Evolutionary conservation across 2,888 invertebrate genomes (phyloP).

Genomic region (Volucella inflata): DNA sequence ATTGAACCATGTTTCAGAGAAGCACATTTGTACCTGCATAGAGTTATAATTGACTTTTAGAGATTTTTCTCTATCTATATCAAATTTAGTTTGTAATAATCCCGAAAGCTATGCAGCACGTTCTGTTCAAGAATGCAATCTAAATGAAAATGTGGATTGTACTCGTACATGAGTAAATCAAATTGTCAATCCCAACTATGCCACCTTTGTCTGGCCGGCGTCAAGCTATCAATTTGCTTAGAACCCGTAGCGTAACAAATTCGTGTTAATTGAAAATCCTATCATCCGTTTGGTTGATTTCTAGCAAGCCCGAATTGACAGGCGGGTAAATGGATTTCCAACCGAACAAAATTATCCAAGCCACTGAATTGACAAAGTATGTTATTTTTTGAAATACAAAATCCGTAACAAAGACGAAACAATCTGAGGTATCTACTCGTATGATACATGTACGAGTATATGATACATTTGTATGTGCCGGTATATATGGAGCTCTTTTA

Average conservation of each 20-base stretch:
- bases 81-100: slow-evolving; percentile 62
- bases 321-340: slow-evolving; percentile 59
- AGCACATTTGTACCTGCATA: slow-evolving; percentile 20
- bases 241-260: slow-evolving; percentile 67
- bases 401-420: slow-evolving; percentile 36
- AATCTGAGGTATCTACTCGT: background rate
- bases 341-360: slow-evolving; percentile 44
- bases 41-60: slow-evolving; percentile 39
- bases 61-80: slow-evolving; percentile 36
- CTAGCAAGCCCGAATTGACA: slow-evolving; percentile 54
- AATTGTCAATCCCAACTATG: slow-evolving; percentile 39
- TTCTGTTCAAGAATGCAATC: slow-evolving; percentile 55
- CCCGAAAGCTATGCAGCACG: slow-evolving; percentile 63
- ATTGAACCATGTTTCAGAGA: background rate
- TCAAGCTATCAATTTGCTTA: slow-evolving; percentile 24
- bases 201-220: slow-evolving; percentile 12
- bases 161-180: slow-evolving; percentile 45
- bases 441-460: too few species aligned
- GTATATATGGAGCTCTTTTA: slow-evolving; percentile 6
- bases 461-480: slow-evolving; percentile 1
- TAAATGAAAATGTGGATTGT: slow-evolving; percentile 71
- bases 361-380: slow-evolving; percentile 68
- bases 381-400: slow-evolving; percentile 31
- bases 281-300: slow-evolving; percentile 69
- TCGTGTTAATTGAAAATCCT: slow-evolving; percentile 73